A percentile compares a stretch with the other conserved stretches of the same genome.
phyloP scores from a whole-genome alignment of 2,113 vertebrate genomes.

The Seriola dumerili region DNA sequence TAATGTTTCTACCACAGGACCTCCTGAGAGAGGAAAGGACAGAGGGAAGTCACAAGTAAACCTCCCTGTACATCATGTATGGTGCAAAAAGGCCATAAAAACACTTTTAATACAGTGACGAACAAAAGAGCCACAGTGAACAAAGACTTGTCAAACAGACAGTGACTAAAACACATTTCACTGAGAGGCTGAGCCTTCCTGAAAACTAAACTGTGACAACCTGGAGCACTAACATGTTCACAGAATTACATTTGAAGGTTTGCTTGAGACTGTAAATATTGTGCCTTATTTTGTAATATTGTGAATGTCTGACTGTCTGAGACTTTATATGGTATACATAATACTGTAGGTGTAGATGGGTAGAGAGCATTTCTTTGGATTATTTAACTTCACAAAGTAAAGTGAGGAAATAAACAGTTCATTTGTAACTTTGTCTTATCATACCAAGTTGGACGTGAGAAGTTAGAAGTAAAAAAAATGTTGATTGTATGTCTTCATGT shows the following conservation, averaged over 20 bases:
- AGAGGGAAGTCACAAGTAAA: constrained; percentile 12
- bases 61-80: constrained; percentile 4
- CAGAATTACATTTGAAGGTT: constrained; percentile 10
- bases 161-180: constrained; percentile 57
- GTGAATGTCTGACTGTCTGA: constrained; percentile 40
- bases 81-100: constrained; percentile 42
- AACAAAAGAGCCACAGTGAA: constrained; percentile 50
- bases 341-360: constrained; percentile 30
- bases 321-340: constrained; percentile 30
- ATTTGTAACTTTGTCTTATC: constrained; percentile 12
- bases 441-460: constrained; percentile 43
- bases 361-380: constrained; percentile 44
- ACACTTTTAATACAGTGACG: constrained; percentile 30
- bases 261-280: constrained; percentile 57
- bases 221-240: constrained; percentile 31
- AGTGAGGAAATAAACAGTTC: constrained; percentile 3
- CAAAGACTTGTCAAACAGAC: constrained; percentile 41
- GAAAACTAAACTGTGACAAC: constrained; percentile 48
- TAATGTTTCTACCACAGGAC: constrained; percentile 17
- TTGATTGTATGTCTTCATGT: constrained; percentile 28
- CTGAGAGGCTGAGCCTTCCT: constrained; percentile 54
- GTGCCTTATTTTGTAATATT: constrained; percentile 66
- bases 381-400: constrained; percentile 51
- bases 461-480: constrained; percentile 7
- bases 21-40: background rate